Evolutionary conservation across 30 jellyfish, hydroid and myxozoan species (phyloP).

Genomic region (Clytia hemisphaerica): DNA sequence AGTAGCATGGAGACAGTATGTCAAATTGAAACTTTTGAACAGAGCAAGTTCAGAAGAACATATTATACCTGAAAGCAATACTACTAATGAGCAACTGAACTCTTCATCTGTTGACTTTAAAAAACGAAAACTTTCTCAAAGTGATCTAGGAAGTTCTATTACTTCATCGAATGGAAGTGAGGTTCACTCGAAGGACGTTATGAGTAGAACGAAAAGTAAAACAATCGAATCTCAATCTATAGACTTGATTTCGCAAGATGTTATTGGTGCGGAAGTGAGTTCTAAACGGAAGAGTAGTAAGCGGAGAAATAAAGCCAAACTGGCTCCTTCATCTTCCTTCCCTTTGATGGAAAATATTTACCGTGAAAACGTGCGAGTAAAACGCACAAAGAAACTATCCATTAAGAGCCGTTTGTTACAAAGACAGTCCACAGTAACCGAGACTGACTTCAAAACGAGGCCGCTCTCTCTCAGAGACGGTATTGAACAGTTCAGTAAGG

Average conservation of each 20-base stretch:
- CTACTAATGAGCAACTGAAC: background rate
- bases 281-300: too few relatives aligned
- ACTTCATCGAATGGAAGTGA: too few relatives aligned
- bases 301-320: background rate
- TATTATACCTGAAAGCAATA: background rate
- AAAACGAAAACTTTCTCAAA: too few relatives aligned
- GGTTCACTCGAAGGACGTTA: too few relatives aligned
- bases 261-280: too few relatives aligned
- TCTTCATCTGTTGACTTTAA: too few relatives aligned
- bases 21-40: conserved; percentile 52
- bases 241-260: too few relatives aligned
- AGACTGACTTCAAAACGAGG: too few relatives aligned
- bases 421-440: background rate
- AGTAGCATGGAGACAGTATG: conserved; percentile 79
- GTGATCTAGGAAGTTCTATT: too few relatives aligned
- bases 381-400: background rate
- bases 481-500: background rate
- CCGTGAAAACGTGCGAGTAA: background rate
- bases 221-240: too few relatives aligned
- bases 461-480: background rate
- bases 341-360: background rate
- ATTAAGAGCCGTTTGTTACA: background rate
- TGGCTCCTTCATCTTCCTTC: background rate
- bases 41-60: too few relatives aligned
- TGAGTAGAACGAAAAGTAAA: too few relatives aligned